Evolutionary conservation across 2,888 invertebrate species (phyloP).

Genomic region (Erebia palarica): DNA sequence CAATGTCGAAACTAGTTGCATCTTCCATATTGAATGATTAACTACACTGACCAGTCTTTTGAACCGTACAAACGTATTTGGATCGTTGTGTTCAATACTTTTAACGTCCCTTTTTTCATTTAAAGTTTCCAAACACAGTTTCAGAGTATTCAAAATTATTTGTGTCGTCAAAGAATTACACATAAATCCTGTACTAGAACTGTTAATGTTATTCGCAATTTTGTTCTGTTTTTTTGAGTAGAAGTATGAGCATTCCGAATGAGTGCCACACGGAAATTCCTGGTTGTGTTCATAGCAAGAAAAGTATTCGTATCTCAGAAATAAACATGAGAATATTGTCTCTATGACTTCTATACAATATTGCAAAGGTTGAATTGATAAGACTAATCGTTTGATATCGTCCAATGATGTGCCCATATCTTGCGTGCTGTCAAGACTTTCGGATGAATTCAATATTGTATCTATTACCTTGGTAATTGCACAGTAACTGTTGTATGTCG

Average conservation of each 20-base stretch:
- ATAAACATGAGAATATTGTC: constrained; percentile 87
- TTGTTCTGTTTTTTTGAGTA: constrained; percentile 70
- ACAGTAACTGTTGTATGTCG: constrained; percentile 78
- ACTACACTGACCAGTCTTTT: constrained; percentile 76
- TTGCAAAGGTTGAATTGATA: constrained; percentile 71
- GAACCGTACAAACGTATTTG: constrained; percentile 51
- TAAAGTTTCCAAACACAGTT: constrained; percentile 77
- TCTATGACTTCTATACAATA: constrained; percentile 85
- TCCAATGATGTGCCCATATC: constrained; percentile 70
- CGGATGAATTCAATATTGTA: constrained; percentile 68
- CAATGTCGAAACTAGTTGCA: constrained; percentile 85
- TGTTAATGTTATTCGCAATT: constrained; percentile 53
- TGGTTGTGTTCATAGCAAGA: constrained; percentile 77
- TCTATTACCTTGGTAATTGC: constrained; percentile 77
- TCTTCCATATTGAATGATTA: constrained; percentile 87
- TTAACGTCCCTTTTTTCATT: constrained; percentile 56
- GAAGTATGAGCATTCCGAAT: constrained; percentile 77
- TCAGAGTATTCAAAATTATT: constrained; percentile 81
- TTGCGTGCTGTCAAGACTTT: constrained; percentile 59
- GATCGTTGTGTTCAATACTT: constrained; percentile 55
- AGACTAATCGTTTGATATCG: constrained; percentile 72
- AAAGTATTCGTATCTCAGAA: constrained; percentile 84
- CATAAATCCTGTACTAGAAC: constrained; percentile 76
- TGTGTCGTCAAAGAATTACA: constrained; percentile 83
- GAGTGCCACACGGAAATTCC: constrained; percentile 69